Evolutionary conservation across 2,888 invertebrate species (phyloP), one percentile per base, ranked within the genome.

Genomic region (Andrena dorsata): DNA sequence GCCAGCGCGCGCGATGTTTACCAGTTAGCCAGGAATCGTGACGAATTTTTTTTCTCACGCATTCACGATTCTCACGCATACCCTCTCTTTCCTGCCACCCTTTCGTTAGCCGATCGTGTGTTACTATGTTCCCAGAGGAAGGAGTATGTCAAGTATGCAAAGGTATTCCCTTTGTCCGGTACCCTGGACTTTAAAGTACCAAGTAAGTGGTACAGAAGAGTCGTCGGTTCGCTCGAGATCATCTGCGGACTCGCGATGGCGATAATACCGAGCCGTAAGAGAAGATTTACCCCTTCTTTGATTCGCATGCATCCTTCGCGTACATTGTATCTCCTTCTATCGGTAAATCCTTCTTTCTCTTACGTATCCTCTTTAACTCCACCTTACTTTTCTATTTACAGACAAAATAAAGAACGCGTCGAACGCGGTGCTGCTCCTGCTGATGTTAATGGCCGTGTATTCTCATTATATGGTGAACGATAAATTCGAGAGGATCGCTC

Each of bases 101-200:
- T 8, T 23, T 60, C 20, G 51, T 16, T 13, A 58, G 6, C 8
- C 58, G 13, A 41, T 63, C 23, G 5, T 56, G 23, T 30, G 26
- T 23, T 23, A 6, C 23, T 68, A 92, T 93, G 90, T 86, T 96
- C 96, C 86, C 95, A 98, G 98, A 96, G 98, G 92, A 98, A 98
- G 94, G 98, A 98, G 94, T 98, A 98, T 93, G 98, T 98, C n/a
- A 97, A 98, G 94, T 98, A 98, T 94, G 97, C 98, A n/a, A 98
- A 98, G 95, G 98, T 98, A 77, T 98, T 98, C 94, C 98, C 98
- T 61, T 94, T 98, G 68, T 95, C 97, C 66, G 97, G 97, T 87
- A 95, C 96, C 79, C 94, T 98, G 86, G 97, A 97, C 91, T 96
- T 98, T 91, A 98, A 98, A 95, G 95, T 98, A 86, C 98, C 98